Percentiles rank a stretch among this genome's conserved stretches.
These are phyloP conservation scores for Spilarctia lutea DNA, from an alignment of 2,888 invertebrate genomes.

Conservation along the genomic window DNA sequence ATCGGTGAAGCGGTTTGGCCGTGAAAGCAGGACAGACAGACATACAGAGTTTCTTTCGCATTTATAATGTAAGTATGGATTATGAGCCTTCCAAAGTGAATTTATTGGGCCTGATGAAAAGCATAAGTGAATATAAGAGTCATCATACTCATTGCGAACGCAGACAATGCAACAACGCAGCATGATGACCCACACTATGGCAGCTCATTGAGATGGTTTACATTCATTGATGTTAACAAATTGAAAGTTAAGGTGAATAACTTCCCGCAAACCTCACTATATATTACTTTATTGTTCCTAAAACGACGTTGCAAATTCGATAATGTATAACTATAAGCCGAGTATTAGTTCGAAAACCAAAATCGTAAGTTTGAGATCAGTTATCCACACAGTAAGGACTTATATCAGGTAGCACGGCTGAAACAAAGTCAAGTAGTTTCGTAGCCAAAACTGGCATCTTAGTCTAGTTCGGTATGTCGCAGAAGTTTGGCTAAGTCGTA, in stretches of 20 bases:
- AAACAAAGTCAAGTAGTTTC: conserved; percentile 68
- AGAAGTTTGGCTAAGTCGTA: conserved; percentile 81
- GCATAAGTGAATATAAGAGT: too few species aligned
- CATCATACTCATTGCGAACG: too few species aligned
- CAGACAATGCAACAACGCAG: too few species aligned
- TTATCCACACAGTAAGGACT: conserved; percentile 26
- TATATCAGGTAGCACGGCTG: conserved; percentile 46
- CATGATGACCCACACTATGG: too few species aligned
- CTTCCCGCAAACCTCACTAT: not conserved
- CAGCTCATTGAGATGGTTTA: not conserved
- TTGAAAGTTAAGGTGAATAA: conserved; percentile 3
- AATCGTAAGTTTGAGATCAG: conserved; percentile 30
- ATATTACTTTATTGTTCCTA: conserved; percentile 19
- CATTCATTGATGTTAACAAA: conserved; percentile 2
- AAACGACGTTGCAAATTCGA: conserved; percentile 7
- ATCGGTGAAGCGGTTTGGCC: too few species aligned
- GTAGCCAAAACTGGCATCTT: conserved; percentile 74
- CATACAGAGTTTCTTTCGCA: too few species aligned
- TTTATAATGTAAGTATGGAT: too few species aligned
- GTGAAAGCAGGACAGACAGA: too few species aligned
- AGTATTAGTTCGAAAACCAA: conserved; percentile 23
- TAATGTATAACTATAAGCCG: conserved; percentile 18
- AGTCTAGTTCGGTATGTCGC: conserved; percentile 76
- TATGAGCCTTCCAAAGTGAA: too few species aligned
- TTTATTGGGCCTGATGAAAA: too few species aligned